phyloP scores from a whole-genome alignment of 2,888 invertebrate species.

The Anthoptus insignis region DNA sequence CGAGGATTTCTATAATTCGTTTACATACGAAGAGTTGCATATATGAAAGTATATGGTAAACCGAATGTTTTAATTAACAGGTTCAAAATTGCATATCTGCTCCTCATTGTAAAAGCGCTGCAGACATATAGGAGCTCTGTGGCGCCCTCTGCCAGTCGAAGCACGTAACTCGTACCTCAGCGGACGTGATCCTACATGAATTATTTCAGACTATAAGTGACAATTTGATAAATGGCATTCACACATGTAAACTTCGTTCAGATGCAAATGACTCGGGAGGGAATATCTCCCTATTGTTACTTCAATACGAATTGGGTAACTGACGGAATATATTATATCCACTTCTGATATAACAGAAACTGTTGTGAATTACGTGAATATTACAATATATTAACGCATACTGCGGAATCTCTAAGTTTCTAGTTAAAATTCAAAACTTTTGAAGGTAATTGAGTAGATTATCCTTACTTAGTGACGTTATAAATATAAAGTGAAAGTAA shows the following conservation, averaged over 20 bases:
- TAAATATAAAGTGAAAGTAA: too few relatives aligned
- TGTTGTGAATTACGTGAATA: too few relatives aligned
- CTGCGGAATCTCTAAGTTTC: too few relatives aligned
- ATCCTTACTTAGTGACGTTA: too few relatives aligned
- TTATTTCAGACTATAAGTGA: constrained; percentile 38
- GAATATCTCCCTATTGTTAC: constrained; percentile 18
- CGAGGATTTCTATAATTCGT: too few relatives aligned
- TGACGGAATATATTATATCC: constrained; percentile 12
- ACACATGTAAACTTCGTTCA: constrained; percentile 24
- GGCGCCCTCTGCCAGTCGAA: constrained; percentile 25
- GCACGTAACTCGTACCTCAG: constrained; percentile 37
- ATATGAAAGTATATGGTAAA: too few relatives aligned
- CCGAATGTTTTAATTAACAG: too few relatives aligned
- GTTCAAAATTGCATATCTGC: not conserved
- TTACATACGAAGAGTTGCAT: too few relatives aligned
- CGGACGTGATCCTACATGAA: constrained; percentile 39
- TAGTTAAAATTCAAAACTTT: too few relatives aligned
- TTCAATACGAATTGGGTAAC: constrained; percentile 12
- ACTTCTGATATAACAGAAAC: constrained; percentile 1
- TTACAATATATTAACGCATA: too few relatives aligned
- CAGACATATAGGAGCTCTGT: constrained; percentile 17
- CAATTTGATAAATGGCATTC: constrained; percentile 42
- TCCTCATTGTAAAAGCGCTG: not conserved
- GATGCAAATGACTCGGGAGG: constrained; percentile 30
- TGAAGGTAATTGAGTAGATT: too few relatives aligned